These are phyloP conservation scores for Myiothlypis coronata DNA, from an alignment of 2,797 vertebrate genomes.

Conservation along the genomic window DNA sequence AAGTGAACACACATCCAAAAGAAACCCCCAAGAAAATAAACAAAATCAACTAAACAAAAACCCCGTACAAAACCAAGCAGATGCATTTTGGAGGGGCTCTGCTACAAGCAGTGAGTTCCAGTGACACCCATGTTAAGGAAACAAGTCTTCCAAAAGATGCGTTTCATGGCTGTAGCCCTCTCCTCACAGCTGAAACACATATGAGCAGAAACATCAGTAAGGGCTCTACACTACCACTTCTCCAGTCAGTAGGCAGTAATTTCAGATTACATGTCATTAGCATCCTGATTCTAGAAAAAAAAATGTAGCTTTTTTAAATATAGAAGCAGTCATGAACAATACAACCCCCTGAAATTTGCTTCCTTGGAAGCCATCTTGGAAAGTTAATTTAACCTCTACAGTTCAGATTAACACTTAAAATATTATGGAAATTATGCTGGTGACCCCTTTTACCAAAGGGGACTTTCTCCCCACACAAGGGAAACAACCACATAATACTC, in stretches of 20 bases:
- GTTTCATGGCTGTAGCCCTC: neutral
- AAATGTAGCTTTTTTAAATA: neutral
- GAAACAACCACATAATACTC: neutral
- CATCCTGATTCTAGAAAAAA: neutral
- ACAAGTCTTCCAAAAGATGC: fast-evolving
- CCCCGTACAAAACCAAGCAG: neutral
- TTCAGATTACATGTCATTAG: neutral
- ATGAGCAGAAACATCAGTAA: neutral
- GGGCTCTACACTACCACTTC: neutral
- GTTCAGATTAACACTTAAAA: neutral
- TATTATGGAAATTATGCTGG: neutral
- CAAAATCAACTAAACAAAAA: neutral
- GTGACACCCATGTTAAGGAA: neutral
- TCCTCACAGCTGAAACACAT: neutral
- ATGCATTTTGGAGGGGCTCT: neutral
- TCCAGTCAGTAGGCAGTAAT: neutral
- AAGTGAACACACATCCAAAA: neutral
- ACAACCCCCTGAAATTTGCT: neutral
- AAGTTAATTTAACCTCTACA: neutral
- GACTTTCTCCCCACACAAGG: neutral
- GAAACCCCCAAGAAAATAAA: neutral
- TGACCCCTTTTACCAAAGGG: neutral
- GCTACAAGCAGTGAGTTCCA: neutral
- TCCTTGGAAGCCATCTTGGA: neutral
- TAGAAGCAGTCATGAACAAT: neutral